phyloP scores from a whole-genome alignment of 2,797 vertebrate species.

The Staurois parvus region DNA sequence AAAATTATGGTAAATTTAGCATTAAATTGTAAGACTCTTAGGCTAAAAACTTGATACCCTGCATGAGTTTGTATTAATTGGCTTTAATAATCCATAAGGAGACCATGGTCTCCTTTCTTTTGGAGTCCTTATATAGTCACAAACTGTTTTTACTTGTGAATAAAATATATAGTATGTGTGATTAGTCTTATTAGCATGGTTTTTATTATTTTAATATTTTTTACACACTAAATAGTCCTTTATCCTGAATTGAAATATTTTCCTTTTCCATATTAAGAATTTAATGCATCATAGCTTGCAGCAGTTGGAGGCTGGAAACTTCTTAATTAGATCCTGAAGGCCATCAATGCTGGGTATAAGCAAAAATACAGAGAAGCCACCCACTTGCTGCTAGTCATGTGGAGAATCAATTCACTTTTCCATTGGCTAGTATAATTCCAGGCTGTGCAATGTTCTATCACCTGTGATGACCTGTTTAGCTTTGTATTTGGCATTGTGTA shows the following conservation, averaged over 20 bases:
- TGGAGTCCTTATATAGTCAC: background rate
- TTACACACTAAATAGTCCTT: background rate
- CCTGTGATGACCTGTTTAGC: conserved; percentile 5
- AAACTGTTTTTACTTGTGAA: background rate
- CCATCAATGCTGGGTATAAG: conserved; percentile 24
- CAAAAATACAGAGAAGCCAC: conserved; percentile 42
- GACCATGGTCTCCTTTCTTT: background rate
- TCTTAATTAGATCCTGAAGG: conserved; percentile 46
- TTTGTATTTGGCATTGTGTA: conserved; percentile 12
- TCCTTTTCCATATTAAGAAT: conserved; percentile 24
- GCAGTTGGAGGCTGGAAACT: conserved; percentile 41
- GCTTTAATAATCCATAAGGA: too few species aligned
- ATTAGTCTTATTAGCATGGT: background rate
- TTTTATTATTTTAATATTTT: conserved; percentile 10
- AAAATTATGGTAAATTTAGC: too few species aligned
- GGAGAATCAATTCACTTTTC: conserved; percentile 54
- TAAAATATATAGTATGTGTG: background rate
- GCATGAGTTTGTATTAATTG: too few species aligned
- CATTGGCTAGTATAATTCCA: conserved; percentile 7
- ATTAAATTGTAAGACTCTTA: too few species aligned
- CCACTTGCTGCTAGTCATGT: conserved; percentile 37
- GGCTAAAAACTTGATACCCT: too few species aligned
- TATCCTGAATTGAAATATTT: background rate
- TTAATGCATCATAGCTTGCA: conserved; percentile 43
- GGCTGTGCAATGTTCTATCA: conserved; percentile 6